phyloP scores from a whole-genome alignment of 92 coral and sea anemone genomes.

The Parazoanthus atlanticus region DNA sequence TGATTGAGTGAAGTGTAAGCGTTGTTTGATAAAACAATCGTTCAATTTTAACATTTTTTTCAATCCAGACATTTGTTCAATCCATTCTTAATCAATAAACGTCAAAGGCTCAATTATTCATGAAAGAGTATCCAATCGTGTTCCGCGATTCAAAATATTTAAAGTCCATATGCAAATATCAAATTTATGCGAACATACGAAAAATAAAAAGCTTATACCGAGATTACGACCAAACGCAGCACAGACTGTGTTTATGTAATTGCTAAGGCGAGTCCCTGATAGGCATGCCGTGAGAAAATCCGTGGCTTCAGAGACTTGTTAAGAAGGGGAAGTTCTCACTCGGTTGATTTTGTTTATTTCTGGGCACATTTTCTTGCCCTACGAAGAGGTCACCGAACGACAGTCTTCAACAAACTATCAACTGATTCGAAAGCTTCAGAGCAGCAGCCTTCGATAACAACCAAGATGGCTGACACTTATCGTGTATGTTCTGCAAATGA shows the following conservation, averaged over 20 bases:
- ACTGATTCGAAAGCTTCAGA: background rate
- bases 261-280: background rate
- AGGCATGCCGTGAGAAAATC: background rate
- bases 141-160: background rate
- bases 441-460: background rate
- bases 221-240: conserved; percentile 2
- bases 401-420: background rate
- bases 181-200: background rate
- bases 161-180: conserved; percentile 30
- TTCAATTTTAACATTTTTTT: background rate
- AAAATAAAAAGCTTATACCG: background rate
- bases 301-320: too few relatives aligned
- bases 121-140: conserved; percentile 28
- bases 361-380: background rate
- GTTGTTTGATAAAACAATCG: background rate
- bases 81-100: conserved; percentile 10
- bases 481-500: conserved; percentile 77
- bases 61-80: conserved; percentile 27
- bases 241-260: background rate
- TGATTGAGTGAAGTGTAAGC: background rate
- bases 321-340: too few relatives aligned
- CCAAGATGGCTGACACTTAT: conserved; percentile 72
- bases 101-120: conserved; percentile 23
- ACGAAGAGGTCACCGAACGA: background rate
- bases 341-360: background rate